Base-by-base conservation (phyloP, 2,797 vertebrate species). In the Ciconia nigra region DNA sequence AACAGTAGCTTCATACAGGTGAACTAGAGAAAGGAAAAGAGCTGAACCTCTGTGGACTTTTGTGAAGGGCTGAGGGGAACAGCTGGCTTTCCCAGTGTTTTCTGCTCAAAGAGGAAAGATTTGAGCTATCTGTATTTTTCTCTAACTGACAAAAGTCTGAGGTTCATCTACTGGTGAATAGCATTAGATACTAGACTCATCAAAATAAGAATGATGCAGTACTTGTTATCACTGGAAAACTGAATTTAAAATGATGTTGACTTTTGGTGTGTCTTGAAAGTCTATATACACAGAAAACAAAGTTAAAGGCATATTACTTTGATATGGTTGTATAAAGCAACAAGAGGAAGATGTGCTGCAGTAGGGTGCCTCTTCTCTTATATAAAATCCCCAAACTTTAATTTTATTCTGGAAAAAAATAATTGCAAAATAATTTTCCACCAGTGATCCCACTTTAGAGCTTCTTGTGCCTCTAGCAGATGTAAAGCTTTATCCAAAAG, bases 401-500 rank as follows among this genome's bases (percentile, higher is more conserved):
- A 71, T 85, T 89, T 77, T 66, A 78, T 90, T 89, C 49, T 90
- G 52, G 55, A 78, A 89, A 90, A 85, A 82, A 82, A 66, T 15
- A 0, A 76, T 79, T 76, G 58, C 51, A 42, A 70, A 89, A 89
- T 8, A 88, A 33, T 85, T 93, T 94, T 83, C 28, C 61, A 79
- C 5, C 41, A 71, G 29, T 57, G 73, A 87, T 92, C 35, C 58
- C 29, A 65, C 46, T 84, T 86, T 19, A 54, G 57, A 90, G 10
- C 24, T 85, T 83, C 71, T 79, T 91, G 24, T 82, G 54, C 83
- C 73, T 79, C n/a, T 74, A 84, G 73, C 78, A 93, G 47, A 55
- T 24, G 10, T 11, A 70, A 90, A 87, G 35, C 89, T 93, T 96
- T 87, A 93, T 79, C 80, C 42, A 58, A 92, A 92, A 96, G 77